Base-by-base conservation (phyloP, 2,888 invertebrate genomes). In the Blastobasis adustella region DNA sequence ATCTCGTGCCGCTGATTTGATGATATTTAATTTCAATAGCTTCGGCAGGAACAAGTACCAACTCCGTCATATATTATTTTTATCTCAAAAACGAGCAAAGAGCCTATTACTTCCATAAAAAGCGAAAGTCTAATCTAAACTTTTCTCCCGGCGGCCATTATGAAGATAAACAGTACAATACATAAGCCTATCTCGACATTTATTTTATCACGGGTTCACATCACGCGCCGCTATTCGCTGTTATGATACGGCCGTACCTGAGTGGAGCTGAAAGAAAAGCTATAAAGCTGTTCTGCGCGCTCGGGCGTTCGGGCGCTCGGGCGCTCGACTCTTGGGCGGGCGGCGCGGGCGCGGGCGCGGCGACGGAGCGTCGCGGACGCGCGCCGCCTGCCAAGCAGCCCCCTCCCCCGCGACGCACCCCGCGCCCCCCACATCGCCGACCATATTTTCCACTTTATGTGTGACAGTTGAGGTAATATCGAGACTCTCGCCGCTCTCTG, bases 381-480 rank as follows among this genome's bases (percentile, higher is more conserved):
- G 85, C 75, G 67, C 74, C 76, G 84, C 79, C 82, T 84, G 74
- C 70, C 75, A 82, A 83, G 76, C 78, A 66, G 67, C 58, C 63
- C 65, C 59, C 61, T 61, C 62, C 10, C 63, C 70, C 67, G 60
- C 61, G 63, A 62, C 64, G 37, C 46, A 4, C 49, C 37, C 63
- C 57, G 49, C 54, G 77, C 76, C 86, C 81, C 87, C 75, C 82
- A 84, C 87, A 82, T 85, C 83, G 82, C 83, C 84, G 87, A 89
- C 89, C 89, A 89, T 89, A 89, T 89, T 89, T 89, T 88, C 89
- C 89, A 89, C 89, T 89, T 89, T 89, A 89, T 89, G 89, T 89
- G 89, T 89, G 89, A 89, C 89, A 89, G 89, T 89, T 89, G 89
- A 89, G 89, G 89, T 89, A 89, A 89, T 89, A 89, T 89, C 89